Percentiles rank a stretch among this genome's conserved stretches.
Conservation (phyloP, 2,113 vertebrate species). For the Rhabdomys dilectus region DNA sequence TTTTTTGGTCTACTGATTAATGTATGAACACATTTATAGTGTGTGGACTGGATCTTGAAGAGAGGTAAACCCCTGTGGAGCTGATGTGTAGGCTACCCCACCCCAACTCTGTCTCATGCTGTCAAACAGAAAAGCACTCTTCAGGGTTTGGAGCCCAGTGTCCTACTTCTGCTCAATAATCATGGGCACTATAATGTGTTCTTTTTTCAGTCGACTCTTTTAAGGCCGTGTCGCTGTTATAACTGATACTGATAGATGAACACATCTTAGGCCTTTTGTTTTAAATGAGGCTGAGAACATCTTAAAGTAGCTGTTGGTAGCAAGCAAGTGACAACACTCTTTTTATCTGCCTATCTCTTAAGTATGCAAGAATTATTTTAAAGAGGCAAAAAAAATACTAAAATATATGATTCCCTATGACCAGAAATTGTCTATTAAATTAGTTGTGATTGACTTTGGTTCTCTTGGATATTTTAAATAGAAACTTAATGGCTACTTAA, state of each 20-base stretch:
- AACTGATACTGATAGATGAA: constrained; percentile 44
- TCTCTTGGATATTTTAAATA: constrained; percentile 41
- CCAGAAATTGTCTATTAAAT: constrained; percentile 29
- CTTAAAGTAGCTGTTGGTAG: constrained; percentile 27
- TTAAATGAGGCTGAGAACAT: constrained; percentile 45
- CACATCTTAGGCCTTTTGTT: not conserved
- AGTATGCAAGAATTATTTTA: constrained; percentile 27
- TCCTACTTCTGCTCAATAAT: not conserved
- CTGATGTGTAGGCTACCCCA: not conserved
- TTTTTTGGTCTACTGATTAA: constrained; percentile 1
- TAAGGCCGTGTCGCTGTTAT: constrained; percentile 38
- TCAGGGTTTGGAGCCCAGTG: not conserved
- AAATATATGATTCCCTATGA: not conserved
- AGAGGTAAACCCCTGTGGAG: not conserved
- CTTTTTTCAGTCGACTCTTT: constrained; percentile 39
- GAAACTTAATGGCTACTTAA: not conserved
- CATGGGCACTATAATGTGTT: not conserved
- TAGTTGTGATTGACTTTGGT: not conserved
- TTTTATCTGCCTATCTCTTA: constrained; percentile 23
- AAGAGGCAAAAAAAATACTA: not conserved
- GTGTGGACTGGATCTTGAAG: not conserved
- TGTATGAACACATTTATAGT: not conserved
- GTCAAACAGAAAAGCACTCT: not conserved
- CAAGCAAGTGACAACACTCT: constrained; percentile 21
- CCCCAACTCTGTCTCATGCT: not conserved